Evolutionary conservation across 1,140 invertebrate species (phyloP).

Genomic region (Phocides pigmalion): DNA sequence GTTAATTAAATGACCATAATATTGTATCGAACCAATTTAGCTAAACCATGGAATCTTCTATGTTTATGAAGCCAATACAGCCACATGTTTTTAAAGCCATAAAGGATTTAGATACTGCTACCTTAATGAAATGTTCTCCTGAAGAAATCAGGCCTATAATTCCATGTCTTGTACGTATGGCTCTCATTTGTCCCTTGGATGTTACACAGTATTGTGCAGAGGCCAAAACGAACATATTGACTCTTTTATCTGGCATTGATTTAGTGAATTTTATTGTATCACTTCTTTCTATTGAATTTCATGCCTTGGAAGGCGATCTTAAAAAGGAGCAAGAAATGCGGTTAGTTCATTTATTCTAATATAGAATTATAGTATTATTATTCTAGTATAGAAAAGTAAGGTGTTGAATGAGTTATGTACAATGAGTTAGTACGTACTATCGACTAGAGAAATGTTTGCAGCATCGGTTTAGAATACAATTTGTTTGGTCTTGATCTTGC

Average conservation of each 20-base stretch:
- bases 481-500: too few relatives aligned
- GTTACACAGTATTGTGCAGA: slow-evolving; percentile 92
- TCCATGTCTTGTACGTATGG: slow-evolving; percentile 96
- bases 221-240: slow-evolving; percentile 93
- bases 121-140: slow-evolving; percentile 68
- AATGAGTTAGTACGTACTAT: too few relatives aligned
- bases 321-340: slow-evolving; percentile 96
- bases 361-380: too few relatives aligned
- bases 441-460: too few relatives aligned
- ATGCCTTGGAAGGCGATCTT: slow-evolving; percentile 95
- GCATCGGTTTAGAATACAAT: too few relatives aligned
- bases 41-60: slow-evolving; percentile 53
- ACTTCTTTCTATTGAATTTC: slow-evolving; percentile 96
- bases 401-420: too few relatives aligned
- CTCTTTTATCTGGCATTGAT: slow-evolving; percentile 95
- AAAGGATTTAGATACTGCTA: slow-evolving; percentile 75
- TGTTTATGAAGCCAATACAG: slow-evolving; percentile 77
- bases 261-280: slow-evolving; percentile 97
- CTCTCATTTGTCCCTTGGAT: slow-evolving; percentile 94
- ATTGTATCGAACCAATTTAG: too few relatives aligned
- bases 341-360: slow-evolving; percentile 79
- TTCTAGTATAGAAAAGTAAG: too few relatives aligned
- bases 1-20: too few relatives aligned
- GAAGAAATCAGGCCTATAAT: slow-evolving; percentile 92
- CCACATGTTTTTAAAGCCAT: slow-evolving; percentile 80